Evolutionary conservation across 2,797 vertebrate genomes (phyloP).

Genomic region (Telmatherina bonti): DNA sequence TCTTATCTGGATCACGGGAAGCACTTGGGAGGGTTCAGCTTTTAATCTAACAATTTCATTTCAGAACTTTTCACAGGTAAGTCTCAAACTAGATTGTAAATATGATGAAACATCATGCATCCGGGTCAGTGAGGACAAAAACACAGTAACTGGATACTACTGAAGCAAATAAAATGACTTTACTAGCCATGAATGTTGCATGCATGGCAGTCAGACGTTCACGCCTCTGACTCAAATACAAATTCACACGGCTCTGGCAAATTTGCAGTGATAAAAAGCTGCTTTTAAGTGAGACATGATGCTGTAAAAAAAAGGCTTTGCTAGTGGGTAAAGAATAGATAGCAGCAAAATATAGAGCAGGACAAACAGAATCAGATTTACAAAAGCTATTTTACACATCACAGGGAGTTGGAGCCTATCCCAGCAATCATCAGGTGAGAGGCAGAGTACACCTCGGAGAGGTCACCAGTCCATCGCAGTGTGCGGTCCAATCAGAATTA

Average conservation of each 20-base stretch:
- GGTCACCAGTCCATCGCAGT: no score
- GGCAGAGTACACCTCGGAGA: no score
- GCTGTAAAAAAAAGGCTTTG: slow-evolving; percentile 1
- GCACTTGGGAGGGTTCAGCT: slow-evolving; percentile 40
- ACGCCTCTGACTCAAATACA: slow-evolving; percentile 16
- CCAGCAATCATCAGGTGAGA: no score
- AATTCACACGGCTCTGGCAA: slow-evolving; percentile 15
- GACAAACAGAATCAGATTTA: background rate
- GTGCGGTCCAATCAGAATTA: no score
- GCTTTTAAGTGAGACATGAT: background rate
- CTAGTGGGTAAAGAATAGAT: background rate
- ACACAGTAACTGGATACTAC: background rate
- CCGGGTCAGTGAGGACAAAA: slow-evolving; percentile 8
- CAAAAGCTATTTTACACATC: no score
- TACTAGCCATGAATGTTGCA: background rate
- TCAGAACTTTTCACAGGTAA: slow-evolving; percentile 33
- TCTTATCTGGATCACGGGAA: slow-evolving; percentile 39
- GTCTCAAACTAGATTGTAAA: background rate
- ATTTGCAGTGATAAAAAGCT: slow-evolving; percentile 1
- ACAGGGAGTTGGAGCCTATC: no score
- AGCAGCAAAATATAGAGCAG: background rate
- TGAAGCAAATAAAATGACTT: background rate
- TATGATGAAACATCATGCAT: background rate
- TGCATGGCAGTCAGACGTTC: slow-evolving; percentile 42
- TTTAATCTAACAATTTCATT: slow-evolving; percentile 38